A percentile compares a stretch with the other conserved stretches of the same genome.
Conservation (phyloP, 2,888 invertebrate genomes). For the Macrosoma leucophasiata region DNA sequence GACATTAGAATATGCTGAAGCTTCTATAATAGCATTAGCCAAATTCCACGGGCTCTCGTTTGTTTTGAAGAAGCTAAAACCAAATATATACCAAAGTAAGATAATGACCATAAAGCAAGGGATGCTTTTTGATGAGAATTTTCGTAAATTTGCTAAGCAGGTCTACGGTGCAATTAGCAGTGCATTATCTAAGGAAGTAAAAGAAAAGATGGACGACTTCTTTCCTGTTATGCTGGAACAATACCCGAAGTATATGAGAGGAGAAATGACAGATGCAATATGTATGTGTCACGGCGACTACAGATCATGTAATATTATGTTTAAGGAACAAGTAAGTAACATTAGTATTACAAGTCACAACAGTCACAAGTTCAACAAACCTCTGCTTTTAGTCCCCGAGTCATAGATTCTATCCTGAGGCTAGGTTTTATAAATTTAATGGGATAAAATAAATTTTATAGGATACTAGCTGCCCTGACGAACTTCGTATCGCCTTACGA, state of each 20-base stretch:
- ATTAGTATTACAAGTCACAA: no score
- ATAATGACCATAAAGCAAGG: slow-evolving; percentile 27
- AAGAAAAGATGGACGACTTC: slow-evolving; percentile 27
- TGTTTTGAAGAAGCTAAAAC: slow-evolving; percentile 32
- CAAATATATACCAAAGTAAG: slow-evolving; percentile 33
- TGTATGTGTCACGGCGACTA: slow-evolving; percentile 53
- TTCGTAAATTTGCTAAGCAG: slow-evolving; percentile 26
- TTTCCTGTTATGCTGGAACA: slow-evolving; percentile 26
- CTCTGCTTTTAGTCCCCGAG: no score
- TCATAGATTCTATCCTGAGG: no score
- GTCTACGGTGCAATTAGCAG: slow-evolving; percentile 21
- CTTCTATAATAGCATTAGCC: slow-evolving; percentile 38
- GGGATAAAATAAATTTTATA: no score
- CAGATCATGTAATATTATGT: slow-evolving; percentile 46
- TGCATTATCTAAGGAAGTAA: slow-evolving; percentile 30
- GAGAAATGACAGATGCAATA: slow-evolving; percentile 21
- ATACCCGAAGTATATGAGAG: slow-evolving; percentile 28
- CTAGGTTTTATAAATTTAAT: no score
- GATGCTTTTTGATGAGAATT: slow-evolving; percentile 31
- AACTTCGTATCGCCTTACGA: no score
- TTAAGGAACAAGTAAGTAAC: slow-evolving; percentile 40
- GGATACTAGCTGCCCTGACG: no score
- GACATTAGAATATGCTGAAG: slow-evolving; percentile 36
- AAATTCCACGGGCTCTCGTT: slow-evolving; percentile 45
- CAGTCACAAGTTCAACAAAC: no score